Conservation (phyloP, 2,797 vertebrate genomes). For the Eulemur coronatus region DNA sequence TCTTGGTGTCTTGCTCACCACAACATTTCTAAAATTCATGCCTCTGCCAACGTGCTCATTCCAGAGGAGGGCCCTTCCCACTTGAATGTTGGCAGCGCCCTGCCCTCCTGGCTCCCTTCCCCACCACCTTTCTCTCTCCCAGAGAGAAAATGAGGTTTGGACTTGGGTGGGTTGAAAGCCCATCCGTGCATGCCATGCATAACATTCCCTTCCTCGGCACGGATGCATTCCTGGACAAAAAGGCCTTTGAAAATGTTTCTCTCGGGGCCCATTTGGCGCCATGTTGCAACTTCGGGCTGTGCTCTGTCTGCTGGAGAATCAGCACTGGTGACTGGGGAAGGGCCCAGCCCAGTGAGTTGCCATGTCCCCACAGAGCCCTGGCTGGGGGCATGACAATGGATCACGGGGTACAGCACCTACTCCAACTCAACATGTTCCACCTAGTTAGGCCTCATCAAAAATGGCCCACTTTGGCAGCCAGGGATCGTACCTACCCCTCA, state of each 20-base stretch:
- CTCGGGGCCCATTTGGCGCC: slow-evolving; percentile 2
- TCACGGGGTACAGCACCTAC: background rate
- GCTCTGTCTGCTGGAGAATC: background rate
- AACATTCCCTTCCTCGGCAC: slow-evolving; percentile 43
- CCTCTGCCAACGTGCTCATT: slow-evolving; percentile 45
- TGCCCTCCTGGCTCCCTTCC: slow-evolving; percentile 23
- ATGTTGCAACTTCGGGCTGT: background rate
- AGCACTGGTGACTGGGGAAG: background rate
- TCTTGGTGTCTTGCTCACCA: slow-evolving; percentile 33
- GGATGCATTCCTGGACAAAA: slow-evolving; percentile 56
- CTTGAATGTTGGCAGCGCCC: slow-evolving; percentile 47
- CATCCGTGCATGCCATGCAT: slow-evolving; percentile 42
- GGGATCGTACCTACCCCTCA: background rate
- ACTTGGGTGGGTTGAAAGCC: slow-evolving; percentile 52
- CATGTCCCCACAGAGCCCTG: background rate
- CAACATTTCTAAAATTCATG: slow-evolving; percentile 64
- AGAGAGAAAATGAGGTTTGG: slow-evolving; percentile 66
- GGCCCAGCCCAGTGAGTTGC: background rate
- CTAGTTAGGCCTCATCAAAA: slow-evolving; percentile 31
- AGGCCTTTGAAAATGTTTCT: slow-evolving; percentile 49
- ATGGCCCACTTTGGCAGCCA: background rate
- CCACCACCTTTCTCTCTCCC: slow-evolving; percentile 61
- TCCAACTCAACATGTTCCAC: background rate
- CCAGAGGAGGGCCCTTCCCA: slow-evolving; percentile 56
- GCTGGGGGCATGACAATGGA: background rate